A percentile compares a stretch with the other conserved stretches of the same genome.
phyloP scores from a whole-genome alignment of 2,113 vertebrate species.

The Vanacampus margaritifer region DNA sequence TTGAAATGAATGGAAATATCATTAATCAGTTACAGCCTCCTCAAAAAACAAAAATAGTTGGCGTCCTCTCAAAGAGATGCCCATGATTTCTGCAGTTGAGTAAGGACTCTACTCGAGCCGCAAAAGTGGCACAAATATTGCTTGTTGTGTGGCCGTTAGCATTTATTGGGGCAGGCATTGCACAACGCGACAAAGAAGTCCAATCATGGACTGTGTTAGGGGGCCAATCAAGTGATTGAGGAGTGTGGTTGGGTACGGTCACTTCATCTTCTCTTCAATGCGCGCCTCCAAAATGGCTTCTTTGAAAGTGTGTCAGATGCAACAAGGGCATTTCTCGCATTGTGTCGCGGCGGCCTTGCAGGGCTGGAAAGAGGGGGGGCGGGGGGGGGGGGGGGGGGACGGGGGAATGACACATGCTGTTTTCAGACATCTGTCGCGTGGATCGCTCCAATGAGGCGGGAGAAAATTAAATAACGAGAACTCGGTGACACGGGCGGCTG shows the following conservation, averaged over 20 bases:
- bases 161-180: slow-evolving; percentile 2
- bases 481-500: background rate
- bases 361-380: background rate
- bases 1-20: too few relatives aligned
- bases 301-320: background rate
- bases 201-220: slow-evolving; percentile 32
- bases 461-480: slow-evolving; percentile 5
- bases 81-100: background rate
- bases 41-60: too few relatives aligned
- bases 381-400: too few relatives aligned
- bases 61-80: too few relatives aligned
- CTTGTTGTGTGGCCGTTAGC: background rate
- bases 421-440: background rate
- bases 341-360: slow-evolving; percentile 20
- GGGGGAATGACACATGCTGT: background rate
- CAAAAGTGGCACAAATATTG: background rate
- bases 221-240: slow-evolving; percentile 28
- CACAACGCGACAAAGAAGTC: slow-evolving; percentile 19
- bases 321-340: slow-evolving; percentile 18
- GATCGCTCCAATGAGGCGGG: slow-evolving; percentile 2
- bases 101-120: too few relatives aligned
- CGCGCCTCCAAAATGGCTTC: background rate
- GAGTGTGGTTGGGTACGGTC: background rate
- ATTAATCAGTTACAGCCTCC: too few relatives aligned
- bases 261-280: slow-evolving; percentile 15